A percentile compares a stretch with the other conserved stretches of the same genome.
phyloP scores from a whole-genome alignment of 2,888 invertebrate species.

The Thera obeliscata region DNA sequence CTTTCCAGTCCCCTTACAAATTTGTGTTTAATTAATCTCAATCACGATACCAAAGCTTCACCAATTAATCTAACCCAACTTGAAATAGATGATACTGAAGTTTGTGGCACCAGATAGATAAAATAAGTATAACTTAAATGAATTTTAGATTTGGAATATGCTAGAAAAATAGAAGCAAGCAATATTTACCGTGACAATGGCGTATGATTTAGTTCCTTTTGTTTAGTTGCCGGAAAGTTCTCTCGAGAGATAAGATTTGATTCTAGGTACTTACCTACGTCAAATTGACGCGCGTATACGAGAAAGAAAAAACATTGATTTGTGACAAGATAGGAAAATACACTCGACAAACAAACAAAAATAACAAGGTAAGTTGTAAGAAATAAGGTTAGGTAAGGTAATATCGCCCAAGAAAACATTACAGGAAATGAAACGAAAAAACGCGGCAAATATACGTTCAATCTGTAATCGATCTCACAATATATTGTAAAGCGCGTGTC shows the following conservation, averaged over 20 bases:
- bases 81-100: conserved; percentile 5
- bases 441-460: background rate
- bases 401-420: background rate
- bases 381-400: background rate
- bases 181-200: background rate
- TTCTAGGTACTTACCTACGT: too few relatives aligned
- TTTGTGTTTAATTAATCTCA: conserved; percentile 9
- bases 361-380: too few relatives aligned
- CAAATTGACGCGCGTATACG: too few relatives aligned
- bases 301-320: too few relatives aligned
- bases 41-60: background rate
- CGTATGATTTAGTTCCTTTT: background rate
- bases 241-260: background rate
- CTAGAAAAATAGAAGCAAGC: background rate
- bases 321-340: too few relatives aligned
- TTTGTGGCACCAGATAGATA: background rate
- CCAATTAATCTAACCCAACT: conserved; percentile 6
- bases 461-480: background rate
- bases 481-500: too few relatives aligned
- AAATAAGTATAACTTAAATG: background rate
- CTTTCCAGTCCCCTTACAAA: background rate
- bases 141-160: background rate
- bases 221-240: background rate
- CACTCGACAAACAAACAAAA: too few relatives aligned
- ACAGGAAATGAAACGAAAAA: background rate